phyloP scores from a whole-genome alignment of 2,888 invertebrate genomes.

The Ochropleura leucogaster region DNA sequence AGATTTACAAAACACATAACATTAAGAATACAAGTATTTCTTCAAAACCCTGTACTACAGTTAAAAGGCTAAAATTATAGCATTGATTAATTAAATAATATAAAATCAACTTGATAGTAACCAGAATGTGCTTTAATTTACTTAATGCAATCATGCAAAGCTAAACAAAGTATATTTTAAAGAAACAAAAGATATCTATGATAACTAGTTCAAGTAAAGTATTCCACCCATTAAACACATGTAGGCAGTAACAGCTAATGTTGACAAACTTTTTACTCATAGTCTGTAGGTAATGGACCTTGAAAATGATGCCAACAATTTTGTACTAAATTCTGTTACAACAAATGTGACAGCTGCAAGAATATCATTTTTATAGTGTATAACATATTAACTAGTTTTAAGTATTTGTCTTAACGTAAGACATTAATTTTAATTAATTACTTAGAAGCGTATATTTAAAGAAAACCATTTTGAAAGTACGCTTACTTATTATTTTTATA shows the following conservation, averaged over 20 bases:
- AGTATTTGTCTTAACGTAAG: not conserved
- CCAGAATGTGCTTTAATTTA: not conserved
- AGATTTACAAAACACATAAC: too few species aligned
- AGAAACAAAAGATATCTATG: not conserved
- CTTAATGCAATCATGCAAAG: not conserved
- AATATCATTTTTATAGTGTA: not conserved
- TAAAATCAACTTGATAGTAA: not conserved
- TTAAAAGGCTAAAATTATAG: not conserved
- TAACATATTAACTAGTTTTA: not conserved
- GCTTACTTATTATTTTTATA: not conserved
- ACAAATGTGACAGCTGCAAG: conserved; percentile 47
- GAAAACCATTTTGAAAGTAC: not conserved
- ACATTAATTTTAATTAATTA: not conserved
- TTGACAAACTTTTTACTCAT: conserved; percentile 35
- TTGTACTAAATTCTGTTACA: conserved; percentile 23
- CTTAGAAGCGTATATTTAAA: not conserved
- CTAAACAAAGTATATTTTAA: not conserved
- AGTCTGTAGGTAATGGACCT: conserved; percentile 34
- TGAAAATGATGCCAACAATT: conserved; percentile 33
- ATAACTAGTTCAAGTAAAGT: conserved; percentile 1
- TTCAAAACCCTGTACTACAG: not conserved
- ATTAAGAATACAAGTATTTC: not conserved
- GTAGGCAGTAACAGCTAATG: conserved; percentile 10
- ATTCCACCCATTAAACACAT: conserved; percentile 9
- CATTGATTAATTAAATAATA: not conserved